Conservation (phyloP, 2,113 vertebrate species). For the Myocastor coypus region DNA sequence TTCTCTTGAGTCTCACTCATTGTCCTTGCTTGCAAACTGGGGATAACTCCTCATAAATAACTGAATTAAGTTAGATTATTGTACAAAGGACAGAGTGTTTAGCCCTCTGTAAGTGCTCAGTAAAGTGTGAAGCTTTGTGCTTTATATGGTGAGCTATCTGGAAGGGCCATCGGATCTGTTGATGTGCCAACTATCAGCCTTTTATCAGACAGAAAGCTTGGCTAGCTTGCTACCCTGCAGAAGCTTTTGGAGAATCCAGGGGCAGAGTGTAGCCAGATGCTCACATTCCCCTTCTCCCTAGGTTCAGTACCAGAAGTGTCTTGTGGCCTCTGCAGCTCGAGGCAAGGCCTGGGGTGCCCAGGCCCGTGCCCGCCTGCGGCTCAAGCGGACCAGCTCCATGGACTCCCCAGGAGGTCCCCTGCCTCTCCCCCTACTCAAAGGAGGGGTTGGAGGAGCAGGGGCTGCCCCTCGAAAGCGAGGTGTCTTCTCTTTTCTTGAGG, state of each 20-base stretch:
- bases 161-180: not conserved
- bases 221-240: not conserved
- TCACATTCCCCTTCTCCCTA: conserved; percentile 80
- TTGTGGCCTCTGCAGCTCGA: conserved; percentile 93
- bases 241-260: conserved; percentile 31
- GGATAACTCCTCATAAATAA: not conserved
- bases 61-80: conserved; percentile 12
- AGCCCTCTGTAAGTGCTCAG: conserved; percentile 30
- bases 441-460: conserved; percentile 78
- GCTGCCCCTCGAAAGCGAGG: conserved; percentile 88
- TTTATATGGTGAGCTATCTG: conserved; percentile 45
- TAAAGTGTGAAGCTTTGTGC: conserved; percentile 47
- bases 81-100: not conserved
- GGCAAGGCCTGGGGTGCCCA: conserved; percentile 86
- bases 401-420: conserved; percentile 86
- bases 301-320: conserved; percentile 97
- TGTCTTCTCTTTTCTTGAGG: conserved; percentile 93
- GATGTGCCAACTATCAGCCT: not conserved
- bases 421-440: conserved; percentile 81
- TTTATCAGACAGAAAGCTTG: conserved; percentile 1
- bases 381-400: conserved; percentile 90
- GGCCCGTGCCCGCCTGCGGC: conserved; percentile 85
- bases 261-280: conserved; percentile 32
- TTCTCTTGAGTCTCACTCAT: conserved; percentile 11
- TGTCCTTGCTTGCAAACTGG: conserved; percentile 39